Base-by-base conservation (phyloP, 2,888 invertebrate species). In the Kryphioiulus occultus region DNA sequence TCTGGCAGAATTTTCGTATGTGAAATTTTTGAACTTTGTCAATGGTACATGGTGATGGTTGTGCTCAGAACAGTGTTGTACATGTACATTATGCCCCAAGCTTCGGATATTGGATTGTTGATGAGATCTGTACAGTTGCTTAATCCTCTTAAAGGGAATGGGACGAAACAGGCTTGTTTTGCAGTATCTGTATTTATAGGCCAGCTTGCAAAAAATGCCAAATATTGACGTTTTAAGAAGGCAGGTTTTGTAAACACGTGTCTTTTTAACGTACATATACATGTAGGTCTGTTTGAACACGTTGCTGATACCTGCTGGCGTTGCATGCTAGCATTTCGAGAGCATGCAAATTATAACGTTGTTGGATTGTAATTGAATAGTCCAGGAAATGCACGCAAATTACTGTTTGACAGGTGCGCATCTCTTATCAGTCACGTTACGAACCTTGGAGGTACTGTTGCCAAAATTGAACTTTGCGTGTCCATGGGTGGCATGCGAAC, bases 311-410 rank as follows among this genome's bases (percentile, higher is more conserved):
- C 68, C 68, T 68, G 68, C 68, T 68, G 68, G 68, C 22, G 68
- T 68, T 68, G 68, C 68, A 68, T 68, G 68, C 68, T 26, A 26
- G 68, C 26, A 26, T 68, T 26, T 68, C 26, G 68, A 68, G 68
- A 10, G 68, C 68, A 68, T 68, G 68, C 68, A 68, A 68, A 68
- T 68, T 68, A 68, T 68, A 68, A 68, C n/a, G 68, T 68, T 68
- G 68, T 68, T 68, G 68, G 68, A 68, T 68, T 68, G 68, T 68
- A 68, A 68, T 68, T 68, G 68, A 68, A 68, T 68, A 68, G 68
- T 68, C 68, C 68, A 68, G 68, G 68, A 68, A 68, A 68, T 68
- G 68, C 68, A 68, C 26, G 68, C 68, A 68, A 68, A 68, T 68
- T 68, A 68, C 26, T 5, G 68, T 68, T 68, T 68, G 68, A 68